These are phyloP conservation scores for Aphyosemion australe DNA, from an alignment of 2,113 vertebrate species.

Conservation along the genomic window DNA sequence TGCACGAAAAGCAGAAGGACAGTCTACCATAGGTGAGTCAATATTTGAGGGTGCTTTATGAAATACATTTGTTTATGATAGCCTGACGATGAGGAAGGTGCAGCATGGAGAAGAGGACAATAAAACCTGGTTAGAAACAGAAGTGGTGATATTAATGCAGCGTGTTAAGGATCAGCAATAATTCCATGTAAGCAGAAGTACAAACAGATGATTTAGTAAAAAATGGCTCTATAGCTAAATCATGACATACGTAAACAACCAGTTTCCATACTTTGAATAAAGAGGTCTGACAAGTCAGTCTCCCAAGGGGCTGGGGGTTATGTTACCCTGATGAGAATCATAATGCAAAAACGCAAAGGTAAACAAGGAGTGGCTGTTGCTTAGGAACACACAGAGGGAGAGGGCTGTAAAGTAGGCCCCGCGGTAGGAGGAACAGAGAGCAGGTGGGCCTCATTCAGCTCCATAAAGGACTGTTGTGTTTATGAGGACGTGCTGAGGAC, in stretches of 20 bases:
- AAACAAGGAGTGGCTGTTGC: conserved; percentile 81
- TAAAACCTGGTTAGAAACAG: conserved; percentile 48
- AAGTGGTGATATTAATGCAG: conserved; percentile 30
- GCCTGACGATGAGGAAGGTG: conserved; percentile 56
- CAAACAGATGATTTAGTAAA: conserved; percentile 12
- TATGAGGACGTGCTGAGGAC: conserved; percentile 19
- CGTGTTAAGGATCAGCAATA: conserved; percentile 15
- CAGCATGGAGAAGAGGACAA: conserved; percentile 53
- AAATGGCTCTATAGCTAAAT: neutral
- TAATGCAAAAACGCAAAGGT: conserved; percentile 75
- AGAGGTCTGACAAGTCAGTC: conserved; percentile 46
- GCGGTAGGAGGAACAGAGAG: conserved; percentile 27
- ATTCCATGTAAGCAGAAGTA: neutral
- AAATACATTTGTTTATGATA: conserved; percentile 63
- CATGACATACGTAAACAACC: conserved; percentile 5
- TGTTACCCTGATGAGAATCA: conserved; percentile 67
- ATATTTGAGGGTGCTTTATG: conserved; percentile 77
- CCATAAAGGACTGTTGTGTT: conserved; percentile 10
- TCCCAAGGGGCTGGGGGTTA: conserved; percentile 35
- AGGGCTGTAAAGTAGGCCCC: conserved; percentile 56
- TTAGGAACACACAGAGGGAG: conserved; percentile 62
- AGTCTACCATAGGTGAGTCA: conserved; percentile 48
- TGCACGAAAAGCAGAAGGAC: conserved; percentile 34
- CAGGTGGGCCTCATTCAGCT: conserved; percentile 49
- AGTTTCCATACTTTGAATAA: conserved; percentile 42